Base-by-base conservation (phyloP, 2,888 invertebrate genomes). In the Dasysyrphus tricinctus region DNA sequence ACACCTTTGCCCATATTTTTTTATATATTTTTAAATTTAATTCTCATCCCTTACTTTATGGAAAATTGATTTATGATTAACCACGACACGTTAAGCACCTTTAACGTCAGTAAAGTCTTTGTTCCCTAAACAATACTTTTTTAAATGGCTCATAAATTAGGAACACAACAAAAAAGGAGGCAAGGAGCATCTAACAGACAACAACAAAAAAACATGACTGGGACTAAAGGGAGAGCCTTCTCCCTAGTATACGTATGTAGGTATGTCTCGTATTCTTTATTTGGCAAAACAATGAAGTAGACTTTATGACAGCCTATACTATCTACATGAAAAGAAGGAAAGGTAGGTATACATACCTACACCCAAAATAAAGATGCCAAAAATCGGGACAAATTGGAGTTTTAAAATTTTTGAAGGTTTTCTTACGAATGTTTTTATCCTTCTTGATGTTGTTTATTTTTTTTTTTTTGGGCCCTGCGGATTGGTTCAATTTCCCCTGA, bases 1-100 rank as follows among this genome's bases (percentile, higher is more conserved):
- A 5, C 37, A 29, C 5, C 37, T 16, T 32, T 32, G 7, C 32
- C 6, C 1, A 32, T 37, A 42, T 39, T 12, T 11, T 1, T 51
- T 5, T 24, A 24, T 51, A 6, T 24, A 24, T 51, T 12, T 51
- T 29, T 51, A 3, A 51, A 65, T 49, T 65, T 49, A 65, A 65
- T 59, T 44, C 54, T 67, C 69, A 47, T 51, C 63, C 19, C 56
- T 19, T 51, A 29, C 37, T 47, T 77, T 24, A 24, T 65, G 51
- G 85, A 59, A 82, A 82, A 82, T 82, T 86, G 86, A 86, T 86
- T 86, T 86, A 86, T 86, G 86, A 86, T 78, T 82, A 81, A 74
- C 82, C 78, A 82, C 70, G 86, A 79, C 86, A 79, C 86, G 74
- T 86, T 82, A 79, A 82, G 86, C 86, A 82, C 82, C 86, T 82